A percentile compares a stretch with the other conserved stretches of the same genome.
Conservation (phyloP, 2,888 invertebrate genomes). For the Petrolisthes cinctipes region DNA sequence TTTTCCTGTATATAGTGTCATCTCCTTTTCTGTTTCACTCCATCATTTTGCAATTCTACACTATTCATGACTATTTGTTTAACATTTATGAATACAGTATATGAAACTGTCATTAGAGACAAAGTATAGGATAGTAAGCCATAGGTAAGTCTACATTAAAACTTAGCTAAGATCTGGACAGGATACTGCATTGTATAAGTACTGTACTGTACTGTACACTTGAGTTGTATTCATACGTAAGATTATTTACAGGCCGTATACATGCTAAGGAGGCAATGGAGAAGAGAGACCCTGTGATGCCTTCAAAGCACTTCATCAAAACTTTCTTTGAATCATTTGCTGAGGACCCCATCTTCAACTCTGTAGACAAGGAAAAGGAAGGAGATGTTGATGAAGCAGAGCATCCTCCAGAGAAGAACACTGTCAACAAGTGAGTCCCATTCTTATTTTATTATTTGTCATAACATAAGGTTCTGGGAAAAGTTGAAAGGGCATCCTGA, state of each 20-base stretch:
- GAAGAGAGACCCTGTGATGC: slow-evolving; percentile 80
- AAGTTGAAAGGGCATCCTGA: too few relatives aligned
- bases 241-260: slow-evolving; percentile 69
- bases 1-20: not conserved
- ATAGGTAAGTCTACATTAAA: too few relatives aligned
- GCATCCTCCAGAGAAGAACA: slow-evolving; percentile 57
- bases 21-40: not conserved
- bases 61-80: too few relatives aligned
- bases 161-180: too few relatives aligned
- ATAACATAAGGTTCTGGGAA: too few relatives aligned
- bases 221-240: not conserved
- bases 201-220: not conserved
- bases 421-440: slow-evolving; percentile 52
- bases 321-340: slow-evolving; percentile 90
- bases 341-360: slow-evolving; percentile 82
- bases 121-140: too few relatives aligned
- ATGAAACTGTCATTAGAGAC: too few relatives aligned
- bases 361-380: slow-evolving; percentile 69
- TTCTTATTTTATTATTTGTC: slow-evolving; percentile 1
- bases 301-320: slow-evolving; percentile 87
- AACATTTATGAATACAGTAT: too few relatives aligned
- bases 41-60: too few relatives aligned
- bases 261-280: slow-evolving; percentile 83
- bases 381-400: slow-evolving; percentile 68
- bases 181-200: too few relatives aligned